phyloP scores from a whole-genome alignment of 2,888 invertebrate species.

The Neuroscelio doddi region DNA sequence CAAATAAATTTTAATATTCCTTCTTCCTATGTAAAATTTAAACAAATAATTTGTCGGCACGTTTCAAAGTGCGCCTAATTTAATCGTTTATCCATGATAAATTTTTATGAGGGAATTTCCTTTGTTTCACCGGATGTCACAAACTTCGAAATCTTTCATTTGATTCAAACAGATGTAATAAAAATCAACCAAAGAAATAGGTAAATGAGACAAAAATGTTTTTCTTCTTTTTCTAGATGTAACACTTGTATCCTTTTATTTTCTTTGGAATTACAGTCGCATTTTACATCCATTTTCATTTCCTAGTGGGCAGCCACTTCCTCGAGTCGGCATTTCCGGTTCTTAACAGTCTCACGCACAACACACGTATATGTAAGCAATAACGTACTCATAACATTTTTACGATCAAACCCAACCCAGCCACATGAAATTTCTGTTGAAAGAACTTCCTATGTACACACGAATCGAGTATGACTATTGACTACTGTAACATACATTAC shows the following conservation, averaged over 20 bases:
- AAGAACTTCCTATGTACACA: constrained; percentile 24
- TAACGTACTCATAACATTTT: constrained; percentile 63
- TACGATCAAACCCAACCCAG: constrained; percentile 53
- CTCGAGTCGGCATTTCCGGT: constrained; percentile 58
- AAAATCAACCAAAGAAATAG: too few relatives aligned
- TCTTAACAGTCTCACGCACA: constrained; percentile 54
- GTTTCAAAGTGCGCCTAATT: too few relatives aligned
- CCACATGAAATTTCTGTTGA: constrained; percentile 37
- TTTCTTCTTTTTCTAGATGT: background rate
- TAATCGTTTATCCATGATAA: constrained; percentile 48
- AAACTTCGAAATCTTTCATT: background rate
- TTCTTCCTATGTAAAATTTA: too few relatives aligned
- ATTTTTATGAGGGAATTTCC: constrained; percentile 56
- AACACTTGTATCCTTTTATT: constrained; percentile 9
- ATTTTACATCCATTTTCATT: constrained; percentile 42
- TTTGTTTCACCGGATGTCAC: constrained; percentile 15
- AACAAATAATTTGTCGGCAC: too few relatives aligned
- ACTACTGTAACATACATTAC: constrained; percentile 2
- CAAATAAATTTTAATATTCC: too few relatives aligned
- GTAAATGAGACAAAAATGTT: background rate
- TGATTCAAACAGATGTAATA: too few relatives aligned
- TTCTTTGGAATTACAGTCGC: constrained; percentile 30
- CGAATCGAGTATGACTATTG: constrained; percentile 4
- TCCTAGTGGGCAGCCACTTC: constrained; percentile 48
- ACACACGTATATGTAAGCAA: constrained; percentile 52